Evolutionary conservation across 2,888 invertebrate species (phyloP), one percentile per base, ranked within the genome.

Genomic region (Cephus spinipes): DNA sequence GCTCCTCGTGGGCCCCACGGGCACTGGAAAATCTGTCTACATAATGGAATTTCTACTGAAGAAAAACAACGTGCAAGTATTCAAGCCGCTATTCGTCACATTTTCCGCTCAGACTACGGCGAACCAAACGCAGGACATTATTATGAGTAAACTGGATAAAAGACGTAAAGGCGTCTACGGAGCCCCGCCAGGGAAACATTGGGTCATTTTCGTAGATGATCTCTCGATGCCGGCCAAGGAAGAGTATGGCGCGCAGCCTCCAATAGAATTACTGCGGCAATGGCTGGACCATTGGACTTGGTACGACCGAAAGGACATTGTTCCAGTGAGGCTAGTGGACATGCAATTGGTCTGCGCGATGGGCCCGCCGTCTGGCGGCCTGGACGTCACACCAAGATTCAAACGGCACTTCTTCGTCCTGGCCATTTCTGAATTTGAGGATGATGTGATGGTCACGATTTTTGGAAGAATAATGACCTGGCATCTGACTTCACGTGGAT

Each of bases 71-170:
- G 94, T 95, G 1, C 94, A 95, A 77, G 90, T 94, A 0, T 98
- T 95, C 89, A 97, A 97, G 87, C 97, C 98, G 0, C 92, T 98
- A 35, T 95, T 97, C 83, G 95, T 98, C 87, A 98, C 96, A 83
- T 98, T 98, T 91, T 98, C 98, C 0, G 98, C 98, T 0, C 98
- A 98, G 92, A 98, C 98, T 0, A 96, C 96, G 30, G 98, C 98
- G 55, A 98, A 97, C 92, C 97, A 97, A 91, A 97, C 97, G 0
- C 98, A 98, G 92, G 97, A 97, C 89, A 97, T 98, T 77, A 97
- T 98, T 75, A 98, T 98, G 97, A 96, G 96, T 12, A 98, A 98
- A 92, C 92, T 98, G 87, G 98, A 98, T 89, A 98, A 97, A 90
- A 93, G 98, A 77, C 94, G 96, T 77, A 98, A 98, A 93, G 98